phyloP scores from a whole-genome alignment of 2,797 vertebrate genomes.

The Bovichtus diacanthus region DNA sequence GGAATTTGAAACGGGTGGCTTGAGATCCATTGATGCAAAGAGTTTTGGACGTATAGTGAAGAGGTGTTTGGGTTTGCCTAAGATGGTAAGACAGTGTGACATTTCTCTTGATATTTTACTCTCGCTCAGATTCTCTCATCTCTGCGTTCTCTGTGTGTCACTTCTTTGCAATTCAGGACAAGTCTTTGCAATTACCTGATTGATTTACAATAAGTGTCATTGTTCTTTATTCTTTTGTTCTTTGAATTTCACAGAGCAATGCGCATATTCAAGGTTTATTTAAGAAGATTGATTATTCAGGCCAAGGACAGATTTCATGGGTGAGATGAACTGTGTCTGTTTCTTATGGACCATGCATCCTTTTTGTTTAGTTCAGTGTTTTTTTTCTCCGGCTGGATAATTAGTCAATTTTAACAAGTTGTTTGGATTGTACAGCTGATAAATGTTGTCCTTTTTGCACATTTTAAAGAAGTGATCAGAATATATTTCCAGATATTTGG shows the following conservation, averaged over 20 bases:
- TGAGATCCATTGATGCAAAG: constrained; percentile 72
- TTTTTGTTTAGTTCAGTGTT: constrained; percentile 24
- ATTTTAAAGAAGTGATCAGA: constrained; percentile 2
- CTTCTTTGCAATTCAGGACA: not conserved
- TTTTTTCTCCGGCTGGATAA: not conserved
- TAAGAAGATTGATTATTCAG: constrained; percentile 86
- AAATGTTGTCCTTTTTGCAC: not conserved
- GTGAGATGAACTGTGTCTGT: constrained; percentile 73
- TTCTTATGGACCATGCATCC: constrained; percentile 37
- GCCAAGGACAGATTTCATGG: constrained; percentile 84
- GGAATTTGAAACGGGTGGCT: constrained; percentile 78
- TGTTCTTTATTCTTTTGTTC: constrained; percentile 37
- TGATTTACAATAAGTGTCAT: constrained; percentile 24
- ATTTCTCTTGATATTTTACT: constrained; percentile 16
- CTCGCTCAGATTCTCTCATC: not conserved
- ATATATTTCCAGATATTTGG: not conserved
- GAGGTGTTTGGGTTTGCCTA: constrained; percentile 77
- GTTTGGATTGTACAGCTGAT: not conserved
- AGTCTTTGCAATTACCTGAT: constrained; percentile 18
- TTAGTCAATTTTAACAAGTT: not conserved
- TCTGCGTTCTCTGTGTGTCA: not conserved
- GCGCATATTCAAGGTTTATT: constrained; percentile 85
- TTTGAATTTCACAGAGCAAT: constrained; percentile 80
- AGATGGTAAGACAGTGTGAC: constrained; percentile 69
- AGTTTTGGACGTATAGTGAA: constrained; percentile 82